Evolutionary conservation across 1,140 invertebrate species (phyloP).

Genomic region (Drosophila lacertosa): DNA sequence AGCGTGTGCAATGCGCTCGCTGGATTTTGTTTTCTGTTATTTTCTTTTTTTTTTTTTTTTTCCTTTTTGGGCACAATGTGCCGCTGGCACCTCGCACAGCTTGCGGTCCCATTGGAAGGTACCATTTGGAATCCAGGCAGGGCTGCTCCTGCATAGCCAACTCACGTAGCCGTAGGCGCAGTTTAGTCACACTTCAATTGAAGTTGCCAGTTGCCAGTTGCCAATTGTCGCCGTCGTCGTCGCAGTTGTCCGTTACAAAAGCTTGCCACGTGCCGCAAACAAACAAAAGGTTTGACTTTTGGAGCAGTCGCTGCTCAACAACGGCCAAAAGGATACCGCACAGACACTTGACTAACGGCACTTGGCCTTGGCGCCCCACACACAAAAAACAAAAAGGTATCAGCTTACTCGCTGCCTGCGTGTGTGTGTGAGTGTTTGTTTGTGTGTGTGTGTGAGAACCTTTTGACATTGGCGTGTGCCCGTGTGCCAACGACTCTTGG

Average conservation of each 20-base stretch:
- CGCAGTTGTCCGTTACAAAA: slow-evolving; percentile 1
- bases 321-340: slow-evolving; percentile 20
- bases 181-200: slow-evolving; percentile 76
- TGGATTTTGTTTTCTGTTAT: no score
- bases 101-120: slow-evolving; percentile 52
- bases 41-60: no score
- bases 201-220: slow-evolving; percentile 6
- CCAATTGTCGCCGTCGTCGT: neutral
- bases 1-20: slow-evolving; percentile 19
- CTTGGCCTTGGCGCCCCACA: slow-evolving; percentile 40
- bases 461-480: slow-evolving; percentile 79
- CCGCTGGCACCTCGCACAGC: slow-evolving; percentile 53
- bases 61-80: slow-evolving; percentile 24
- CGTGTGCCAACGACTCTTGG: slow-evolving; percentile 30
- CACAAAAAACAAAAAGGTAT: slow-evolving; percentile 39
- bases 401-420: slow-evolving; percentile 26
- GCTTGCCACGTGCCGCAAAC: slow-evolving; percentile 26
- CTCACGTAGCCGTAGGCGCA: slow-evolving; percentile 52
- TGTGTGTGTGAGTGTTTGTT: slow-evolving; percentile 49
- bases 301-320: slow-evolving; percentile 4
- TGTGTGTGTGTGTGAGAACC: slow-evolving; percentile 56
- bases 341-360: slow-evolving; percentile 48
- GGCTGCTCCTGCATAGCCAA: neutral
- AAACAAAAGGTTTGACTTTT: slow-evolving; percentile 79
- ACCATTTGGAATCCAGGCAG: neutral